Conservation (phyloP, 2,797 vertebrate species). For the Scleropages formosus region DNA sequence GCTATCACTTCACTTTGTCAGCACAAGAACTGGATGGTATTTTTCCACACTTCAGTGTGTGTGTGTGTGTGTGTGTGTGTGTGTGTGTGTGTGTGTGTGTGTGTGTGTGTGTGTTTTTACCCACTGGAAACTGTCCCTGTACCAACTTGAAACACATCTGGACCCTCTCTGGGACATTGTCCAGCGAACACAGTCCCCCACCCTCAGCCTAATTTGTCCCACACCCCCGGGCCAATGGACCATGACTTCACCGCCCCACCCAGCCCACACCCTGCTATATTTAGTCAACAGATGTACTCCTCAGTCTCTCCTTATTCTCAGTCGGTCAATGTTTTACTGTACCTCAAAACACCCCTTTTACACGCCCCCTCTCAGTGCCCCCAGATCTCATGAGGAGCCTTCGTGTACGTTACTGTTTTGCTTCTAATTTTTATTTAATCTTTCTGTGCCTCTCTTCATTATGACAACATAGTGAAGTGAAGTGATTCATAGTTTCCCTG, state of each 20-base stretch:
- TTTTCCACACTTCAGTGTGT: not conserved
- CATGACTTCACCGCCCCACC: slow-evolving; percentile 63
- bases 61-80: slow-evolving; percentile 26
- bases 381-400: not conserved
- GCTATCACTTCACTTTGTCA: not conserved
- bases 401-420: no score
- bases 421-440: no score
- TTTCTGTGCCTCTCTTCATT: no score
- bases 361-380: not conserved
- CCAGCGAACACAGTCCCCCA: slow-evolving; percentile 40
- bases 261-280: slow-evolving; percentile 59
- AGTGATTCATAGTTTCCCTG: no score
- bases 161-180: slow-evolving; percentile 42
- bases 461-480: no score
- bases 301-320: slow-evolving; percentile 38
- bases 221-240: slow-evolving; percentile 42
- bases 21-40: not conserved
- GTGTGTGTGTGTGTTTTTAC: slow-evolving; percentile 25
- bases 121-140: slow-evolving; percentile 19
- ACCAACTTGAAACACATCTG: slow-evolving; percentile 21
- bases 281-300: slow-evolving; percentile 52
- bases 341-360: not conserved
- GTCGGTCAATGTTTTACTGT: not conserved
- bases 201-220: slow-evolving; percentile 12
- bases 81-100: slow-evolving; percentile 23